phyloP scores from a whole-genome alignment of 2,113 vertebrate genomes.

The Riparia riparia region DNA sequence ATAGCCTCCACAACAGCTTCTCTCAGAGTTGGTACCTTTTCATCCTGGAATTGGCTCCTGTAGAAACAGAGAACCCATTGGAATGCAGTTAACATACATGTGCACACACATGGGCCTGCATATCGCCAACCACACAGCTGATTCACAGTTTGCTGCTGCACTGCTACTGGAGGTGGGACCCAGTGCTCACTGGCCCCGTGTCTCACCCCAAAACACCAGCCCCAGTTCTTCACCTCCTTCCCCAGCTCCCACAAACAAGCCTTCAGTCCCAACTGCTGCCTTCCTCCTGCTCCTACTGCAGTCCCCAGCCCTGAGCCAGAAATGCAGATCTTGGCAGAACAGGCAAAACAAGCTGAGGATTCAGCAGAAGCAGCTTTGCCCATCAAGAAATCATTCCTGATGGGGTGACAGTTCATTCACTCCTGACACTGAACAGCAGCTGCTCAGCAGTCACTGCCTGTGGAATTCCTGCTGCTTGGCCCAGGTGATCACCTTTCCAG shows the following conservation, averaged over 20 bases:
- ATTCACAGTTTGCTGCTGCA: neutral
- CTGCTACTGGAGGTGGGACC: neutral
- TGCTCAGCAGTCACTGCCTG: neutral
- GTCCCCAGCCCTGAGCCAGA: neutral
- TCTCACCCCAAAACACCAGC: neutral
- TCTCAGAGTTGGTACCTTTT: constrained; percentile 91
- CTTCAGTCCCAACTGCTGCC: neutral
- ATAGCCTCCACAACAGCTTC: constrained; percentile 90
- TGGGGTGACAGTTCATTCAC: neutral
- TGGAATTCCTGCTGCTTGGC: neutral
- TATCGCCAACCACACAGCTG: neutral
- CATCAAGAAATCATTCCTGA: neutral
- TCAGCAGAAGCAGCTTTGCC: neutral
- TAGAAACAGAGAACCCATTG: neutral
- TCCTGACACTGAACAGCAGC: neutral
- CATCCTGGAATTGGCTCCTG: constrained; percentile 85
- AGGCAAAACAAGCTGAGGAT: neutral
- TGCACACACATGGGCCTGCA: accelerated
- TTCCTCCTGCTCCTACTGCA: neutral
- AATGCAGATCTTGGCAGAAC: neutral
- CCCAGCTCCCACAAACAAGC: neutral
- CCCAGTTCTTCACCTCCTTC: neutral
- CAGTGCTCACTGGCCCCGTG: accelerated
- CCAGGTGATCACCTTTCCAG: neutral
- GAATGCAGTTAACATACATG: neutral